A percentile compares a stretch with the other conserved stretches of the same genome.
These are phyloP conservation scores for Uropetala carovei DNA, from an alignment of 2,888 invertebrate species.

Conservation along the genomic window DNA sequence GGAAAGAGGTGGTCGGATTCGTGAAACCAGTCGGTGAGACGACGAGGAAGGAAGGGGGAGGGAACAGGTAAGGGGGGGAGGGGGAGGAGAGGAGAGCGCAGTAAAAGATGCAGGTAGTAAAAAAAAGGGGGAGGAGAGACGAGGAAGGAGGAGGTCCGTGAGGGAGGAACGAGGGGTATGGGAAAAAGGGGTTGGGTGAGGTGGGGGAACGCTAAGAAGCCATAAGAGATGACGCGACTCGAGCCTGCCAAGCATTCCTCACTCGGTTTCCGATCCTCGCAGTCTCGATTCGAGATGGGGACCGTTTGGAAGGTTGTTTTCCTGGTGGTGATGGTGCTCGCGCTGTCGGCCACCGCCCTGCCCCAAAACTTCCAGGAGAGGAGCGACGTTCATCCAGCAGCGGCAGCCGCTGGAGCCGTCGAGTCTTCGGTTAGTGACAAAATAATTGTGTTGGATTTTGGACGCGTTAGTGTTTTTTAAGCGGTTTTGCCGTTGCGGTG, in stretches of 20 bases:
- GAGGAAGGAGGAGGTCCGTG: conserved; percentile 66
- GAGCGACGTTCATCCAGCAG: background rate
- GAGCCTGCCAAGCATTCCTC: conserved; percentile 18
- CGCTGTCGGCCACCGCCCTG: conserved; percentile 34
- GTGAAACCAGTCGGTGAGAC: background rate
- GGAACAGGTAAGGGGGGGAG: conserved; percentile 73
- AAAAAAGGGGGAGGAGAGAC: background rate
- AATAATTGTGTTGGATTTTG: too few relatives aligned
- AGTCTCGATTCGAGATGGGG: conserved; percentile 30
- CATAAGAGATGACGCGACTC: conserved; percentile 40
- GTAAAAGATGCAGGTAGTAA: background rate
- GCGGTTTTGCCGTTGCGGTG: too few relatives aligned
- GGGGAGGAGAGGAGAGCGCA: conserved; percentile 69
- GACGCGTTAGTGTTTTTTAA: too few relatives aligned
- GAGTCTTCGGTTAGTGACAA: conserved; percentile 22
- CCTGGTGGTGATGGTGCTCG: conserved; percentile 41
- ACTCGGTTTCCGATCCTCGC: conserved; percentile 16
- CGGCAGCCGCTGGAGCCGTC: background rate
- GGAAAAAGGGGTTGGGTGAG: background rate
- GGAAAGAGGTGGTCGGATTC: conserved; percentile 49
- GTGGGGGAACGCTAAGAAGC: background rate
- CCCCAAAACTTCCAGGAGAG: background rate
- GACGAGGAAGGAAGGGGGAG: conserved; percentile 70
- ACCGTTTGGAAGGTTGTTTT: conserved; percentile 32
- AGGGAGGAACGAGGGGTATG: conserved; percentile 22